Percentiles rank a stretch among this genome's conserved stretches.
Conservation (phyloP, 2,888 invertebrate species). For the Eueremaeus valkanovi region DNA sequence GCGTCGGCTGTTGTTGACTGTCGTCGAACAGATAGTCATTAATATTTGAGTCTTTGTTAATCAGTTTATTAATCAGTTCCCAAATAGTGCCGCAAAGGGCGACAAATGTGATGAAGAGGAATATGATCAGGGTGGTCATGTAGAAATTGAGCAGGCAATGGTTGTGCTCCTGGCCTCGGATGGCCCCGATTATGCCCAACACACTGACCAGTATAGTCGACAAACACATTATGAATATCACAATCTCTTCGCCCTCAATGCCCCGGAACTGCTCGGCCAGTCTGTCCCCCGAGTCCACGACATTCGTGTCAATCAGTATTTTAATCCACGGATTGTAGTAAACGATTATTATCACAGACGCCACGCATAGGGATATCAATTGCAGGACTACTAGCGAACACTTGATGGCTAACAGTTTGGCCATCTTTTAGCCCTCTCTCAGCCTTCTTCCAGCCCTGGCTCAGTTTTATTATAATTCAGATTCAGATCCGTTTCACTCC, state of each 20-base stretch:
- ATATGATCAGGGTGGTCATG: conserved; percentile 39
- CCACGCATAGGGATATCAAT: conserved; percentile 32
- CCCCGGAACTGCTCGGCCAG: conserved; percentile 39
- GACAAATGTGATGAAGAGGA: conserved; percentile 37
- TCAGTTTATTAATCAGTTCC: conserved; percentile 36
- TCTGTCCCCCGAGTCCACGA: not conserved
- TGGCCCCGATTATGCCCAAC: conserved; percentile 29
- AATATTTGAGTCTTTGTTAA: conserved; percentile 10
- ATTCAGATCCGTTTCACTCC: not conserved
- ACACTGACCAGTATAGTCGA: conserved; percentile 30
- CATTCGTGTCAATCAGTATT: conserved; percentile 23
- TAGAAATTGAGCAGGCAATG: conserved; percentile 40
- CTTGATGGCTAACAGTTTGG: conserved; percentile 28
- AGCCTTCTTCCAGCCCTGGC: not conserved
- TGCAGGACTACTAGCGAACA: conserved; percentile 32
- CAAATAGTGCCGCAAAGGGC: conserved; percentile 40
- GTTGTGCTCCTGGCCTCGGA: conserved; percentile 31
- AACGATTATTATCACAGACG: conserved; percentile 36
- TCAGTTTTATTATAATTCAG: not conserved
- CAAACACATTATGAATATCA: conserved; percentile 33
- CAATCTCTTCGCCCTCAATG: conserved; percentile 38
- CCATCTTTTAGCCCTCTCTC: conserved; percentile 12
- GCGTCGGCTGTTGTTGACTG: not conserved
- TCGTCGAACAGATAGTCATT: not conserved
- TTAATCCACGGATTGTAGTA: conserved; percentile 40